Conservation (phyloP, 2,797 vertebrate genomes). For the Buphagus erythrorhynchus region DNA sequence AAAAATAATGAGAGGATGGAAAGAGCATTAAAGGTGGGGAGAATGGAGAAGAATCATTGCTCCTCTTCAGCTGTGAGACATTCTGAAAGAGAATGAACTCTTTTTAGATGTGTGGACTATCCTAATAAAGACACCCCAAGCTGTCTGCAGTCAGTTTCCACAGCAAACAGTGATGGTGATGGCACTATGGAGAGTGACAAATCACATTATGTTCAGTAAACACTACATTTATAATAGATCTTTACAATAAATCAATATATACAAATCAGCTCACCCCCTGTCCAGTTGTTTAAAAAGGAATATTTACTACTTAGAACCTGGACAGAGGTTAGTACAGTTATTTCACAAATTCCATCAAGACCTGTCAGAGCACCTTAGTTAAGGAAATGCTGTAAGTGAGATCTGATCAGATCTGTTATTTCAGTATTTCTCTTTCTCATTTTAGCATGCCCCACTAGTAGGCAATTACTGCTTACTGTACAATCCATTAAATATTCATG, state of each 20-base stretch:
- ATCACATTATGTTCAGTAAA: not conserved
- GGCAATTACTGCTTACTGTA: constrained; percentile 65
- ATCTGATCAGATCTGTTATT: not conserved
- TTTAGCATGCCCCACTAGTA: constrained; percentile 30
- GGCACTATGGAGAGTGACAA: not conserved
- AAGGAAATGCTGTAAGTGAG: not conserved
- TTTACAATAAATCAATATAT: not conserved
- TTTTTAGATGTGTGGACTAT: not conserved
- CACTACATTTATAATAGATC: not conserved
- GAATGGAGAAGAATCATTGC: not conserved
- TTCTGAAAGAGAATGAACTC: not conserved
- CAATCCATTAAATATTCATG: constrained; percentile 71
- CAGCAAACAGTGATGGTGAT: not conserved
- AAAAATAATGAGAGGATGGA: not conserved
- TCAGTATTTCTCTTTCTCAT: not conserved
- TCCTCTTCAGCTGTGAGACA: not conserved
- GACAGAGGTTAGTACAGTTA: not conserved
- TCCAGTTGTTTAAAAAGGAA: not conserved
- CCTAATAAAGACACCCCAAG: not conserved
- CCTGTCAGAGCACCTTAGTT: not conserved
- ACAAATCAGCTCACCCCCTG: not conserved
- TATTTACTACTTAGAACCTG: not conserved
- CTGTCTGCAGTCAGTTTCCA: not conserved
- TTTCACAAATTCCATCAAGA: not conserved
- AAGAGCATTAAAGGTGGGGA: not conserved